Percentiles rank a stretch among this genome's conserved stretches.
Conservation (phyloP, 2,113 vertebrate genomes). For the Amphiprion ocellaris region DNA sequence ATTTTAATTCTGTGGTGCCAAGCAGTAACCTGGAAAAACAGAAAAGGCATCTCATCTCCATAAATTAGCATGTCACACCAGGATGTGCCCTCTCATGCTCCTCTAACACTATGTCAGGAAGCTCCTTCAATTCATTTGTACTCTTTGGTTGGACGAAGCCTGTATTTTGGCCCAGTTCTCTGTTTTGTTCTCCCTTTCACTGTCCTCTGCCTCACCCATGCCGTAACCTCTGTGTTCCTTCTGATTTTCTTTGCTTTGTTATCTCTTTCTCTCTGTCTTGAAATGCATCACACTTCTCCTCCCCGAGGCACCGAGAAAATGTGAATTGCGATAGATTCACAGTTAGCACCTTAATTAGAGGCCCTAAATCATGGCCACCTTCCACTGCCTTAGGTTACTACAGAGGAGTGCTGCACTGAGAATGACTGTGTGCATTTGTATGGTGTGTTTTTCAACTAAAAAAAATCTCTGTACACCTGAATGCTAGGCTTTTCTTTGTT, state of each 20-base stretch:
- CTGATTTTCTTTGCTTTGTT: constrained; percentile 31
- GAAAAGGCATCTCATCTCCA: constrained; percentile 43
- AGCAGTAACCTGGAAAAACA: constrained; percentile 49
- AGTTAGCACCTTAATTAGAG: constrained; percentile 78
- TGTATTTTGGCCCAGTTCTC: constrained; percentile 32
- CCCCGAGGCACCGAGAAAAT: constrained; percentile 55
- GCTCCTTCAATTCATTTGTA: constrained; percentile 25
- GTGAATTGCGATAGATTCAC: constrained; percentile 69
- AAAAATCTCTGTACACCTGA: constrained; percentile 24
- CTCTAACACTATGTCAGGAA: constrained; percentile 29
- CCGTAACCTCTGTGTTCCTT: constrained; percentile 31
- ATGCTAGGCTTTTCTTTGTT: constrained; percentile 36
- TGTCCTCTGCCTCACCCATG: constrained; percentile 11
- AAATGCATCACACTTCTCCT: constrained; percentile 54
- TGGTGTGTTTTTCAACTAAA: constrained; percentile 18
- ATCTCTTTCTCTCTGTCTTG: constrained; percentile 35
- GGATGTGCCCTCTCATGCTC: constrained; percentile 32
- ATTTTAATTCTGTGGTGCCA: constrained; percentile 48
- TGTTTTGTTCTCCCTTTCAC: background rate
- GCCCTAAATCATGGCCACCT: constrained; percentile 69
- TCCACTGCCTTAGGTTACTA: constrained; percentile 53
- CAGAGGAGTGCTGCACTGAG: constrained; percentile 16
- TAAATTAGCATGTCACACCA: constrained; percentile 52
- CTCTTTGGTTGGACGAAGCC: constrained; percentile 19
- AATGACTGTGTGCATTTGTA: constrained; percentile 20